phyloP scores from a whole-genome alignment of 2,113 vertebrate species.

The Corydoras sp. region DNA sequence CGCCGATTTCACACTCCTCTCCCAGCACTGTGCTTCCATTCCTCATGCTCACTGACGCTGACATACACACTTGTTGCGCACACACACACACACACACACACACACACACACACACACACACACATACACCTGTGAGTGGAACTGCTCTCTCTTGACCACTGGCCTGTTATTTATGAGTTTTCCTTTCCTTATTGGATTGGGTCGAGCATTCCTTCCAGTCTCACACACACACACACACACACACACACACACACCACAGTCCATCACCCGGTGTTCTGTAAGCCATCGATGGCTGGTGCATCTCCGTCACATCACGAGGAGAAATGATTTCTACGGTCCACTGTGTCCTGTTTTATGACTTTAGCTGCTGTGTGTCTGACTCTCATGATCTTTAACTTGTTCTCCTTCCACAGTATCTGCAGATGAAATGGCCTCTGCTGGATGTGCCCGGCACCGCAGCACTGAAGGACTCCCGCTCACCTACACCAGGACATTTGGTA shows the following conservation, averaged over 20 bases:
- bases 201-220: slow-evolving; percentile 21
- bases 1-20: slow-evolving; percentile 61
- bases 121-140: slow-evolving; percentile 53
- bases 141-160: slow-evolving; percentile 46
- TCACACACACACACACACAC: neutral
- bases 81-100: slow-evolving; percentile 42
- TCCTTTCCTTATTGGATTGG: slow-evolving; percentile 35
- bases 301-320: no score
- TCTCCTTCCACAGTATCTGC: slow-evolving; percentile 74
- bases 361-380: neutral
- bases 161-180: slow-evolving; percentile 44
- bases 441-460: slow-evolving; percentile 76
- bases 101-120: slow-evolving; percentile 38
- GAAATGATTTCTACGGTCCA: neutral
- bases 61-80: slow-evolving; percentile 34
- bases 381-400: neutral
- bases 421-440: slow-evolving; percentile 91
- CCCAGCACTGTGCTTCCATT: slow-evolving; percentile 16
- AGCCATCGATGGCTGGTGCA: no score
- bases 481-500: slow-evolving; percentile 80
- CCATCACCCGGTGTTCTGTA: no score
- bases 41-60: slow-evolving; percentile 38
- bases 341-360: neutral
- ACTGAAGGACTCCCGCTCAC: slow-evolving; percentile 75
- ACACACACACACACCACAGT: no score